Evolutionary conservation across 2,888 invertebrate genomes (phyloP).

Genomic region (Brachypalpus laphriformis): DNA sequence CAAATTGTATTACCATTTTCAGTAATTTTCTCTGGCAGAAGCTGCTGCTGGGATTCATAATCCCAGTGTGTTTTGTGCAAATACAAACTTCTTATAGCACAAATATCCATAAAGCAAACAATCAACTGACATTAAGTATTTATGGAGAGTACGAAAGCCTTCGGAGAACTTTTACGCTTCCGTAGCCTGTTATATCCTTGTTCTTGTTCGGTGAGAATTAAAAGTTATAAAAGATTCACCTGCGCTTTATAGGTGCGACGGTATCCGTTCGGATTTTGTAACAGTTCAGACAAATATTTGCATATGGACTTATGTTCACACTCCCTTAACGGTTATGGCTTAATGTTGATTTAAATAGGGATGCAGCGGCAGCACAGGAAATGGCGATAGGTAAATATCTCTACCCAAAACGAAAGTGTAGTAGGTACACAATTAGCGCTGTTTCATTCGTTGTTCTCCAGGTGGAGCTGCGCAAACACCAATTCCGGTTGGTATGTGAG

Average conservation of each 20-base stretch:
- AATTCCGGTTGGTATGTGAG: slow-evolving; percentile 11
- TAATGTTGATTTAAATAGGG: slow-evolving; percentile 68
- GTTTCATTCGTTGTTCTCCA: slow-evolving; percentile 34
- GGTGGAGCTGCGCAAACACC: slow-evolving; percentile 38
- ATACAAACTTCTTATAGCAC: slow-evolving; percentile 22
- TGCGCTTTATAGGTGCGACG: slow-evolving; percentile 17
- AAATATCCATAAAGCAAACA: slow-evolving; percentile 62
- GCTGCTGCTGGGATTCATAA: not conserved
- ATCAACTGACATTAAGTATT: slow-evolving; percentile 63
- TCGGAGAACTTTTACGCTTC: slow-evolving; percentile 47
- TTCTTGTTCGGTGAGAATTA: slow-evolving; percentile 45
- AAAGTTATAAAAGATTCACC: slow-evolving; percentile 59
- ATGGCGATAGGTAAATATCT: slow-evolving; percentile 24
- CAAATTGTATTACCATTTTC: not conserved
- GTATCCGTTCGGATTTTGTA: slow-evolving; percentile 40
- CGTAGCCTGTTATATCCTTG: not conserved
- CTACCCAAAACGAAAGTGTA: slow-evolving; percentile 2
- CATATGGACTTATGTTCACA: slow-evolving; percentile 61
- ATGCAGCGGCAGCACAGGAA: slow-evolving; percentile 2
- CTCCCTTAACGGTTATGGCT: slow-evolving; percentile 57
- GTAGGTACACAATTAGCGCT: slow-evolving; percentile 35
- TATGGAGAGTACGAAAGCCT: slow-evolving; percentile 53
- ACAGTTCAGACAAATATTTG: slow-evolving; percentile 63
- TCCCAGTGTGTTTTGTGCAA: slow-evolving; percentile 8
- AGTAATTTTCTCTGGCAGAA: not conserved